Evolutionary conservation across 2,113 vertebrate genomes (phyloP).

Genomic region (Scophthalmus maximus): DNA sequence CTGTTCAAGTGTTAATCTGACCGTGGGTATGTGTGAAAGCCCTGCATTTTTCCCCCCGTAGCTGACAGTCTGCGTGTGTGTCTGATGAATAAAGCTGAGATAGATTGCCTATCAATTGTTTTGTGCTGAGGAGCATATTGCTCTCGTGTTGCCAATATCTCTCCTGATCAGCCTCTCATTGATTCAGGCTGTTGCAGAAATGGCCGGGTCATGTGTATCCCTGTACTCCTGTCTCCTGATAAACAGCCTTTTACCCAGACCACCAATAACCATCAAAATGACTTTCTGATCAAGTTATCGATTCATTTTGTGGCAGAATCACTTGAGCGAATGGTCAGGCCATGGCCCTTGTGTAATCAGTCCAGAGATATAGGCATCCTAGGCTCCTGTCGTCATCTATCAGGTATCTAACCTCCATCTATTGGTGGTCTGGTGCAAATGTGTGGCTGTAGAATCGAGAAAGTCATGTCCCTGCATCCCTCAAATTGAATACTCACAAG

Average conservation of each 20-base stretch:
- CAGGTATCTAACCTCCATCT: not conserved
- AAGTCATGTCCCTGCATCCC: not conserved
- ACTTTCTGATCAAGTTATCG: slow-evolving; percentile 74
- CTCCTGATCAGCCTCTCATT: slow-evolving; percentile 70
- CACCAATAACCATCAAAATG: slow-evolving; percentile 63
- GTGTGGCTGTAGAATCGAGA: not conserved
- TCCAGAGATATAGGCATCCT: not conserved
- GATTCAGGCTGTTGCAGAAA: slow-evolving; percentile 63
- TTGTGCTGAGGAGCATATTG: slow-evolving; percentile 67
- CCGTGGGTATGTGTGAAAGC: not conserved
- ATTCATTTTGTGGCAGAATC: slow-evolving; percentile 56
- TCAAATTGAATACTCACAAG: no score
- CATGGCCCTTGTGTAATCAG: slow-evolving; percentile 14
- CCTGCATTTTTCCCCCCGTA: not conserved
- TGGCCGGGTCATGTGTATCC: slow-evolving; percentile 59
- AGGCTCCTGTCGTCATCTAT: not conserved
- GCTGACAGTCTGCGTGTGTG: slow-evolving; percentile 9
- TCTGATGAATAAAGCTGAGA: slow-evolving; percentile 52
- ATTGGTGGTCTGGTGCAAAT: not conserved
- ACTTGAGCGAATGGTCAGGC: slow-evolving; percentile 20
- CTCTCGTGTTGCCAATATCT: slow-evolving; percentile 77
- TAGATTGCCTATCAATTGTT: slow-evolving; percentile 75
- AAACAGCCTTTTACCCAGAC: slow-evolving; percentile 56
- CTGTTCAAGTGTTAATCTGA: not conserved
- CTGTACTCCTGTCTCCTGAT: slow-evolving; percentile 49